A percentile compares a stretch with the other conserved stretches of the same genome.
Conservation (phyloP, 2,888 invertebrate genomes). For the Tortricodes alternella region DNA sequence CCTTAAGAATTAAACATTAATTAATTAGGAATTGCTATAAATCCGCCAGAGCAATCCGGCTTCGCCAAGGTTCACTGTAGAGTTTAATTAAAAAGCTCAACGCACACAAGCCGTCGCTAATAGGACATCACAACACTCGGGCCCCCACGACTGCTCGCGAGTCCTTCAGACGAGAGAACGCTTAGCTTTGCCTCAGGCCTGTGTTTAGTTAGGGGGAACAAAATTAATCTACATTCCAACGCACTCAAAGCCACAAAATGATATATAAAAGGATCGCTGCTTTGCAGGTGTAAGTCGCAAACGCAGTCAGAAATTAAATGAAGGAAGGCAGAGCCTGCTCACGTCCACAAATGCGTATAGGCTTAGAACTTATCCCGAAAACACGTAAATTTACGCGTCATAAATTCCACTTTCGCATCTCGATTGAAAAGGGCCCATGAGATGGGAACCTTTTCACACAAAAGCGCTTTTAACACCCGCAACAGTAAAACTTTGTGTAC, state of each 20-base stretch:
- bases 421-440: slow-evolving; percentile 58
- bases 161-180: slow-evolving; percentile 51
- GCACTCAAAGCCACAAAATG: neutral
- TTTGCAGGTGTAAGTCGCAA: neutral
- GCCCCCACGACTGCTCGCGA: slow-evolving; percentile 41
- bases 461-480: slow-evolving; percentile 60
- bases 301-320: neutral
- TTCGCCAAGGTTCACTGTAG: slow-evolving; percentile 48
- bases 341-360: slow-evolving; percentile 19
- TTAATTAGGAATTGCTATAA: slow-evolving; percentile 26
- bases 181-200: slow-evolving; percentile 32
- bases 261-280: neutral
- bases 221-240: slow-evolving; percentile 25
- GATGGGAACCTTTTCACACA: slow-evolving; percentile 54
- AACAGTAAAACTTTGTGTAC: slow-evolving; percentile 55
- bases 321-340: neutral
- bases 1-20: slow-evolving; percentile 31
- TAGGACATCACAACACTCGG: slow-evolving; percentile 66
- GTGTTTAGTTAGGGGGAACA: slow-evolving; percentile 31
- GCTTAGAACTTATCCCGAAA: slow-evolving; percentile 34
- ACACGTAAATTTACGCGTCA: slow-evolving; percentile 53
- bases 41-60: slow-evolving; percentile 42
- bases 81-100: slow-evolving; percentile 74
- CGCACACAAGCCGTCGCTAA: slow-evolving; percentile 60
- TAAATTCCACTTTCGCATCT: slow-evolving; percentile 61